These are phyloP conservation scores for Sericinus montela DNA, from an alignment of 2,888 invertebrate genomes.

Conservation along the genomic window DNA sequence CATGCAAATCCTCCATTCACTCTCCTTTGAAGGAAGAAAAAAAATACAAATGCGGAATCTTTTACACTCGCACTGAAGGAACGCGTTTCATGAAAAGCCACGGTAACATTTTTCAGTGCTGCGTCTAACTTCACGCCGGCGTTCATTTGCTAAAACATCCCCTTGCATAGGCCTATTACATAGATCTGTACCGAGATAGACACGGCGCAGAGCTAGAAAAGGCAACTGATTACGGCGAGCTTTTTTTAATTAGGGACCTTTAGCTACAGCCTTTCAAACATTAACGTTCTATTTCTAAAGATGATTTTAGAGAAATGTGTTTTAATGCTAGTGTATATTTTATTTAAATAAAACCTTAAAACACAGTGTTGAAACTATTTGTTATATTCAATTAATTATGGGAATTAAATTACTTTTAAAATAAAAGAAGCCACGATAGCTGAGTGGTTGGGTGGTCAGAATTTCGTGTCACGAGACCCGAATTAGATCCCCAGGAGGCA, in stretches of 20 bases:
- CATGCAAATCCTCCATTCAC: constrained; percentile 5
- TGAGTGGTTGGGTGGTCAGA: too few relatives aligned
- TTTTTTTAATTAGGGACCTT: background rate
- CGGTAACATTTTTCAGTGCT: constrained; percentile 31
- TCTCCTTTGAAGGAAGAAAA: constrained; percentile 6
- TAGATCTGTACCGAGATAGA: constrained; percentile 37
- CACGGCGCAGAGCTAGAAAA: constrained; percentile 14
- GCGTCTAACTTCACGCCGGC: constrained; percentile 46
- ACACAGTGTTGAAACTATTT: too few relatives aligned
- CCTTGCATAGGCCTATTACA: constrained; percentile 33
- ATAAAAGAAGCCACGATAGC: too few relatives aligned
- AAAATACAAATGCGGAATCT: constrained; percentile 5
- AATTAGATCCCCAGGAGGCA: too few relatives aligned
- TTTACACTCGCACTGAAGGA: constrained; percentile 8
- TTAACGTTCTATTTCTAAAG: background rate
- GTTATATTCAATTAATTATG: too few relatives aligned
- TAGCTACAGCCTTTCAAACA: constrained; percentile 2
- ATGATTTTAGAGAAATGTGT: background rate
- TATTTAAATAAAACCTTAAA: too few relatives aligned
- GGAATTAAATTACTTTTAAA: too few relatives aligned
- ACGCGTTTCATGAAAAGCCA: constrained; percentile 12
- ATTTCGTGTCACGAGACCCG: too few relatives aligned
- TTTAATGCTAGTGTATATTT: background rate
- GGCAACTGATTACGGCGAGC: background rate
- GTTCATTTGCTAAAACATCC: constrained; percentile 72